Conservation (phyloP, 1,140 invertebrate genomes). For the Dendroctonus ponderosae region DNA sequence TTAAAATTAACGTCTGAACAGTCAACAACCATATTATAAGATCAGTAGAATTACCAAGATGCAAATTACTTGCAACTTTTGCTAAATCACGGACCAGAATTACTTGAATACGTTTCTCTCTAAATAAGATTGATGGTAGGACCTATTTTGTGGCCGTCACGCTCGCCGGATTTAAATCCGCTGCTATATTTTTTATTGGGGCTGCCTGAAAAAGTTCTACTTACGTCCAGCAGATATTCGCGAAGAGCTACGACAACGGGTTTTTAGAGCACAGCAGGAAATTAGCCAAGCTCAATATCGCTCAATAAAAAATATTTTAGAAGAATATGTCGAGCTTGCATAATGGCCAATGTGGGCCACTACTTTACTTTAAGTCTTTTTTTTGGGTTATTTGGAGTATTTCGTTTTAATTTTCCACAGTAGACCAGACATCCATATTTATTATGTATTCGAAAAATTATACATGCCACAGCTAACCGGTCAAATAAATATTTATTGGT, state of each 20-base stretch:
- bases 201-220: slow-evolving; percentile 1
- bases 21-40: background rate
- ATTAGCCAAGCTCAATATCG: background rate
- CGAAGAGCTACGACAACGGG: background rate
- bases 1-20: slow-evolving; percentile 3
- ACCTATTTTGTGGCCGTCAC: background rate
- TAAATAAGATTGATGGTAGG: too few relatives aligned
- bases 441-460: too few relatives aligned
- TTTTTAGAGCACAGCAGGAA: background rate
- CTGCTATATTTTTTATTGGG: slow-evolving; percentile 1
- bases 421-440: background rate
- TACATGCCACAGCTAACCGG: too few relatives aligned
- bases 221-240: background rate
- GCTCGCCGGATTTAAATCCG: background rate
- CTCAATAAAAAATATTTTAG: background rate
- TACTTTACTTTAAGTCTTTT: background rate
- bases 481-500: too few relatives aligned
- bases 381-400: background rate
- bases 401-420: too few relatives aligned
- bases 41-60: background rate
- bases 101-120: background rate
- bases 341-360: background rate
- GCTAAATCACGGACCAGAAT: background rate
- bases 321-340: too few relatives aligned
- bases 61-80: background rate